Conservation (phyloP, 2,888 invertebrate species). For the Mythimna lalbum region DNA sequence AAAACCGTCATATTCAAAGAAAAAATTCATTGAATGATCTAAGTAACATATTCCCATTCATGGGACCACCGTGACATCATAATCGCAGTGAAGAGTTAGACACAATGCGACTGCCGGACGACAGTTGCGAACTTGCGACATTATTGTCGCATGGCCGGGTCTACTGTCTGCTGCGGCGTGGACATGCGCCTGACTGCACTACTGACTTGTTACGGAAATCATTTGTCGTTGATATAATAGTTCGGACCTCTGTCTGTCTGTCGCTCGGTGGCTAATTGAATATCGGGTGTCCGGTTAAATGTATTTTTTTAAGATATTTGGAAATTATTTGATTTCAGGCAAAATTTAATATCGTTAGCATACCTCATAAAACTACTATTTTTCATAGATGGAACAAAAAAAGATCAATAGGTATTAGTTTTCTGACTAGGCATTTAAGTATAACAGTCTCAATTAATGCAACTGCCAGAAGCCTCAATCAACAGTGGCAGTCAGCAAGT, state of each 20-base stretch:
- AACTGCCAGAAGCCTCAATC: background rate
- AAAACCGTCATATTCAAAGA: conserved; percentile 18
- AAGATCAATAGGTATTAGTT: too few species aligned
- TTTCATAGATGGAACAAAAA: too few species aligned
- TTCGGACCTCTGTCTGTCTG: conserved; percentile 37
- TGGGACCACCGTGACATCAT: conserved; percentile 61
- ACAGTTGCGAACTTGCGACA: conserved; percentile 65
- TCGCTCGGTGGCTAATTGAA: conserved; percentile 44
- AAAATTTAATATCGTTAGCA: too few species aligned
- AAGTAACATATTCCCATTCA: conserved; percentile 40
- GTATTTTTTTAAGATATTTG: background rate
- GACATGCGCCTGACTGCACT: conserved; percentile 62
- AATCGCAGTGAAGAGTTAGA: conserved; percentile 61
- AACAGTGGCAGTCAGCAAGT: background rate
- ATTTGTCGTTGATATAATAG: conserved; percentile 58
- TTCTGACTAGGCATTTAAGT: too few species aligned
- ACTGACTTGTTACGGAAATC: conserved; percentile 56
- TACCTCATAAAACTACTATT: too few species aligned
- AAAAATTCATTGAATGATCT: conserved; percentile 37
- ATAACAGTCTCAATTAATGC: background rate
- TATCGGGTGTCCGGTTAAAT: conserved; percentile 12
- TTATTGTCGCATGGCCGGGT: conserved; percentile 59
- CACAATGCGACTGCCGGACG: conserved; percentile 53
- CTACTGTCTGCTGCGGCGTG: conserved; percentile 40
- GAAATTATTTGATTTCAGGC: background rate